Evolutionary conservation across 2,113 vertebrate genomes (phyloP), one percentile per base, ranked within the genome.

Genomic region (Nothoprocta perdicaria): DNA sequence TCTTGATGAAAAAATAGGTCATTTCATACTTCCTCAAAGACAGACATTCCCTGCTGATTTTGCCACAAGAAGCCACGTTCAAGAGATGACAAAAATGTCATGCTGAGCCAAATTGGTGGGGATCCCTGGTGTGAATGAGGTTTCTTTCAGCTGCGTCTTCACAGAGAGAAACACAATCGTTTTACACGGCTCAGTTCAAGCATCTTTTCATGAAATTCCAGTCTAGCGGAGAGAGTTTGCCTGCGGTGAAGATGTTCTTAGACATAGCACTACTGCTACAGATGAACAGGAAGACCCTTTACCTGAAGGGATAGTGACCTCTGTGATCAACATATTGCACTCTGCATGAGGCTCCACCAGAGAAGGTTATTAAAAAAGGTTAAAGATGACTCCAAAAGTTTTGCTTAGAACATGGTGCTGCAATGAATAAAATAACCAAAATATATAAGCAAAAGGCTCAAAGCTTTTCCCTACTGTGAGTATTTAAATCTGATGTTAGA

Each of bases 401-500:
- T 72, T 84, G 27, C 55, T 85, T 17, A 65, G 48, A 23, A 69
- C 26, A 31, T 0, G 5, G 21, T 48, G 31, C 46, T 68, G 46
- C 55, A 79, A 85, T 4, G 60, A 82, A 46, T 41, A 77, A 80
- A 78, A 35, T 22, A 27, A 87, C 3, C 13, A 80, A 74, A 90
- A 85, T 4, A n/a, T 3, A 35, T 10, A 61, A 27, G 9, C 7
- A 65, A 71, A 92, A 85, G 22, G 24, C 68, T 80, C 57, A 67
- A 63, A 80, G 45, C 43, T 57, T 83, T 92, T 85, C 38, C 86
- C 52, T 71, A 3, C 8, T 14, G 26, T 38, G 68, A 52, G 24
- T 74, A 22, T 74, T 91, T 90, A 29, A 89, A 72, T 66, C 72
- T 83, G 75, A 81, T 89, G 91, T 96, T 93, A 96, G 92, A 45